Evolutionary conservation across 2,113 vertebrate genomes (phyloP), one percentile per base, ranked within the genome.

Genomic region (Erinaceus europaeus): DNA sequence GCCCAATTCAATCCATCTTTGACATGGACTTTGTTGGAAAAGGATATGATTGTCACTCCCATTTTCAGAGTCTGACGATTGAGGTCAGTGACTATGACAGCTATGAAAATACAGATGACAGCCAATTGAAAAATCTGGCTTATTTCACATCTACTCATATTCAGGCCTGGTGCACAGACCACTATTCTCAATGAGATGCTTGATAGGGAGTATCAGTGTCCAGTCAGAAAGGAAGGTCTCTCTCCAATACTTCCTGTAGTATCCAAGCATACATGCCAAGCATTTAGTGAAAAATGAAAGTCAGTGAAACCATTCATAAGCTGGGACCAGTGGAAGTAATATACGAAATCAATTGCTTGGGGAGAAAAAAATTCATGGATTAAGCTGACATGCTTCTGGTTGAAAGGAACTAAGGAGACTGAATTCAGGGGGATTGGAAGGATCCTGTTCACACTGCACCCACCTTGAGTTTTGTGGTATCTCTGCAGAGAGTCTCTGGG

Each of bases 51-150:
- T 74, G 52, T 46, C 62, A 42, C 74, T 71, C 32, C 48, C 14
- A n/a, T 91, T 90, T 89, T 79, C 61, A 69, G 36, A 14, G 25
- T 65, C 34, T n/a, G 68, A 61, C 87, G 89, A 85, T 32, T 75
- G 62, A 90, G 84, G 44, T 89, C 38, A 50, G 13, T 0, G 36
- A 10, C n/a, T 85, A 17, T 42, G 73, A 90, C 36, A 73, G 62
- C 40, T 83, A 2, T 38, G 68, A 21, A 87, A 88, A 84, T 32
- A 32, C 6, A 86, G 38, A 61, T 42, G 67, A 61, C n/a, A 55
- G 38, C 17, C 44, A 42, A 14, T 23, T 85, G 42, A 83, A 32
- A 67, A 42, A 64, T 52, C 55, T 72, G 38, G 15, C 6, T 32
- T 59, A 25, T 73, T 78, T 79, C 67, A 52, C 20, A 42, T 17